Percentiles rank a stretch among this genome's conserved stretches.
phyloP scores from a whole-genome alignment of 2,888 invertebrate species.

The Mycalesis mineus region DNA sequence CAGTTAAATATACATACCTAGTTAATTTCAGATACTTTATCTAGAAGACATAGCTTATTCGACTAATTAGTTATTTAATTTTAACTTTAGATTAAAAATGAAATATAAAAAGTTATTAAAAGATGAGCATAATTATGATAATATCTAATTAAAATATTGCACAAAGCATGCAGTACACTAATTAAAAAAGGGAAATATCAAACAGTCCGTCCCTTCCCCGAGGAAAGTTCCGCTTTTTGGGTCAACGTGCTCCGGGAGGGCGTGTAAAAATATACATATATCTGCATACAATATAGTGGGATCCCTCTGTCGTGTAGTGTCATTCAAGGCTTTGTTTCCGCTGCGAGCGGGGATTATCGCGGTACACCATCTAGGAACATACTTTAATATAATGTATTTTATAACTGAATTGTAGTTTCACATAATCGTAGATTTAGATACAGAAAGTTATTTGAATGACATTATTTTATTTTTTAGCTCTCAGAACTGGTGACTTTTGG shows the following conservation, averaged over 20 bases:
- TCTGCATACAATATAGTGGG: neutral
- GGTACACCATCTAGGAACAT: constrained; percentile 20
- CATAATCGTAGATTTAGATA: neutral
- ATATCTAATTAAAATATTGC: neutral
- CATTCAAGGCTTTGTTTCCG: constrained; percentile 32
- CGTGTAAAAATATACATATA: constrained; percentile 32
- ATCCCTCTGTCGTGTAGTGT: constrained; percentile 17
- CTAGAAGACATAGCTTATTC: too few relatives aligned
- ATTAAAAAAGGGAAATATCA: constrained; percentile 18
- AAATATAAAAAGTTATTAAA: too few relatives aligned
- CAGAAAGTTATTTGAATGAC: too few relatives aligned
- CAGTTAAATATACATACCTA: too few relatives aligned
- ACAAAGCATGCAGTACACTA: constrained; percentile 1
- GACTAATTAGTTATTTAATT: too few relatives aligned
- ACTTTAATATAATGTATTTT: constrained; percentile 4
- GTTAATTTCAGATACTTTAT: too few relatives aligned
- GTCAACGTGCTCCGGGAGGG: constrained; percentile 33
- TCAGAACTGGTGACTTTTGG: too few relatives aligned
- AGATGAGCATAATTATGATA: neutral
- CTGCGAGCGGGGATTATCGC: constrained; percentile 28
- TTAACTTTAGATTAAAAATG: too few relatives aligned
- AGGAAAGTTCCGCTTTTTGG: constrained; percentile 26
- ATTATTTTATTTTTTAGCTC: too few relatives aligned
- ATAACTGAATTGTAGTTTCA: neutral
- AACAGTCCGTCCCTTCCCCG: constrained; percentile 7